These are phyloP conservation scores for Chloropsis cyanopogon DNA, from an alignment of 2,113 vertebrate species.

Conservation along the genomic window DNA sequence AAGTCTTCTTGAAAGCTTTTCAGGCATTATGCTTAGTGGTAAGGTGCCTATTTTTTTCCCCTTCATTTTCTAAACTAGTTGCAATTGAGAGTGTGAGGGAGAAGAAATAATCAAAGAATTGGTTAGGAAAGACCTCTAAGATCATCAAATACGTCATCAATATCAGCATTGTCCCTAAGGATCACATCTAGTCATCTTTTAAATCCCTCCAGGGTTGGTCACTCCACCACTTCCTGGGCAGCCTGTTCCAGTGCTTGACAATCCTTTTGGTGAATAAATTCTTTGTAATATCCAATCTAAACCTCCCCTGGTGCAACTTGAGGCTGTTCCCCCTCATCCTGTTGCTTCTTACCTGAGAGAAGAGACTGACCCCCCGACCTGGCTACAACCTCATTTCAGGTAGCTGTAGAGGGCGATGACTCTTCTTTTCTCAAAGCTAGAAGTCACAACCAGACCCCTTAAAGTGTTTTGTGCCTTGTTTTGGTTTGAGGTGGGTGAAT, in stretches of 20 bases:
- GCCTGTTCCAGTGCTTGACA: neutral
- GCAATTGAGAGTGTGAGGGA: neutral
- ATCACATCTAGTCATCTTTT: neutral
- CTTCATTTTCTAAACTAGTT: neutral
- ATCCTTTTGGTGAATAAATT: neutral
- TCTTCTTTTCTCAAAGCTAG: neutral
- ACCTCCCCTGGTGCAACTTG: neutral
- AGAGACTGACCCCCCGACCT: neutral
- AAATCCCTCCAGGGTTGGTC: neutral
- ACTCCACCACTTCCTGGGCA: neutral
- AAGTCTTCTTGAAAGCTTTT: conserved; percentile 13
- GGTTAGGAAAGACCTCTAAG: neutral
- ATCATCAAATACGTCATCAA: neutral
- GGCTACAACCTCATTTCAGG: neutral
- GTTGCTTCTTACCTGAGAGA: neutral
- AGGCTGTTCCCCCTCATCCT: neutral
- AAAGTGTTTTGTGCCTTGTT: neutral
- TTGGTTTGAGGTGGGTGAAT: neutral
- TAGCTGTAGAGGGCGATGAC: neutral
- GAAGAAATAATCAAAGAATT: neutral
- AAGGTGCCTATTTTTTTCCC: neutral
- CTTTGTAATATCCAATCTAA: neutral
- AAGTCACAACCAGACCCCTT: neutral
- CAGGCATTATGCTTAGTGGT: neutral
- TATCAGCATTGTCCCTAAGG: neutral